These are phyloP conservation scores for Coenonympha arcania DNA, from an alignment of 2,888 invertebrate species.

Conservation along the genomic window DNA sequence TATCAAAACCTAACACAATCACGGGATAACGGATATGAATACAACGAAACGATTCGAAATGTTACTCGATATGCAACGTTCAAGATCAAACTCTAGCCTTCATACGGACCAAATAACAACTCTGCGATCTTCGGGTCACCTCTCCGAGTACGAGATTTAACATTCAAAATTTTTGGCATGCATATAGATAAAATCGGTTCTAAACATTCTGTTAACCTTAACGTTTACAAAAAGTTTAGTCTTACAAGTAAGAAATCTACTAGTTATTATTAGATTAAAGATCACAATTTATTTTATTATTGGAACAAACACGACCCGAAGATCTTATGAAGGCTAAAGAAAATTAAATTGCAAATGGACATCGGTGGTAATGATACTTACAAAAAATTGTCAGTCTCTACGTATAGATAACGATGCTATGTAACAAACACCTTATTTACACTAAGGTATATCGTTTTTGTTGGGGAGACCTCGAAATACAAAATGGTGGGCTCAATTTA, in stretches of 20 bases:
- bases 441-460: constrained; percentile 1
- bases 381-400: constrained; percentile 54
- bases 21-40: constrained; percentile 64
- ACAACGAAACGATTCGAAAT: constrained; percentile 63
- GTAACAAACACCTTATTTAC: constrained; percentile 32
- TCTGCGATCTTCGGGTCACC: neutral
- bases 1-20: constrained; percentile 60
- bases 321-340: constrained; percentile 32
- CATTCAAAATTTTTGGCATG: neutral
- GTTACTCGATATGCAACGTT: constrained; percentile 73
- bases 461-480: constrained; percentile 20
- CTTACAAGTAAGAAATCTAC: neutral
- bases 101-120: neutral
- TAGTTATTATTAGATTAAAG: neutral
- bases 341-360: constrained; percentile 60
- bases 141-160: neutral
- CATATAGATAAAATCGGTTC: neutral
- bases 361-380: constrained; percentile 66
- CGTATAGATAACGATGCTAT: constrained; percentile 44
- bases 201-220: neutral
- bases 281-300: neutral
- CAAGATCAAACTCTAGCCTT: constrained; percentile 47
- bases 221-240: neutral
- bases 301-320: neutral
- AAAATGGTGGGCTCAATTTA: constrained; percentile 49